A percentile compares a stretch with the other conserved stretches of the same genome.
These are phyloP conservation scores for Scrobipalpa costella DNA, from an alignment of 2,888 invertebrate genomes.

Conservation along the genomic window DNA sequence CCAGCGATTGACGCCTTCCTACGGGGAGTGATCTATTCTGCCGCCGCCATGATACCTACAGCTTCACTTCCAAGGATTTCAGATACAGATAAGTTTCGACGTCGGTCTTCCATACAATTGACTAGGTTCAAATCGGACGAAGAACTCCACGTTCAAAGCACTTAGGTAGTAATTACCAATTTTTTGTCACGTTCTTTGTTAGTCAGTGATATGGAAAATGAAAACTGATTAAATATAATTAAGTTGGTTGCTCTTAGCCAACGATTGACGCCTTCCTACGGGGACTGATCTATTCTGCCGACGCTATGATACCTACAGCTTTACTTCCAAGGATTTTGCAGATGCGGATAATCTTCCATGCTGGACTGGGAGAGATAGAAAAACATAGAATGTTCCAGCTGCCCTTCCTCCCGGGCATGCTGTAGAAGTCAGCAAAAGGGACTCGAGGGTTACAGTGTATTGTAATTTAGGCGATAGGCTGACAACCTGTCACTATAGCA, in stretches of 20 bases:
- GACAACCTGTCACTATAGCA: no score
- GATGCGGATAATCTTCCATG: no score
- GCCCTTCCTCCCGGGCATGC: no score
- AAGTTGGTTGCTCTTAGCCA: slow-evolving; percentile 47
- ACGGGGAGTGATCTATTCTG: slow-evolving; percentile 79
- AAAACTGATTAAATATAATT: neutral
- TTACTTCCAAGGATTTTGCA: slow-evolving; percentile 70
- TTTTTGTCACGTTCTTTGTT: no score
- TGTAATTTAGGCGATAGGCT: no score
- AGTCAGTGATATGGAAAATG: no score
- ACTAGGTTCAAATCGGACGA: neutral
- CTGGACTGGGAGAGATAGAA: no score
- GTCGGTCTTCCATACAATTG: slow-evolving; percentile 28
- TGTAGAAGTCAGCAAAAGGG: no score
- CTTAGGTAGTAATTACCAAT: no score
- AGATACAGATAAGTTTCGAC: slow-evolving; percentile 51
- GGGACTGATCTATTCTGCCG: slow-evolving; percentile 79
- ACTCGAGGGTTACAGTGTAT: no score
- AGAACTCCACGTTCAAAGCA: no score
- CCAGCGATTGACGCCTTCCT: slow-evolving; percentile 77
- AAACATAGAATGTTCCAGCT: no score
- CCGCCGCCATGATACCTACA: slow-evolving; percentile 70
- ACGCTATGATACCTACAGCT: slow-evolving; percentile 72
- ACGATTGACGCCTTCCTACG: slow-evolving; percentile 79
- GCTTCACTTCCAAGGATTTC: slow-evolving; percentile 71